A percentile compares a stretch with the other conserved stretches of the same genome.
phyloP scores from a whole-genome alignment of 1,140 invertebrate genomes.

The Potamilus streckersoni region DNA sequence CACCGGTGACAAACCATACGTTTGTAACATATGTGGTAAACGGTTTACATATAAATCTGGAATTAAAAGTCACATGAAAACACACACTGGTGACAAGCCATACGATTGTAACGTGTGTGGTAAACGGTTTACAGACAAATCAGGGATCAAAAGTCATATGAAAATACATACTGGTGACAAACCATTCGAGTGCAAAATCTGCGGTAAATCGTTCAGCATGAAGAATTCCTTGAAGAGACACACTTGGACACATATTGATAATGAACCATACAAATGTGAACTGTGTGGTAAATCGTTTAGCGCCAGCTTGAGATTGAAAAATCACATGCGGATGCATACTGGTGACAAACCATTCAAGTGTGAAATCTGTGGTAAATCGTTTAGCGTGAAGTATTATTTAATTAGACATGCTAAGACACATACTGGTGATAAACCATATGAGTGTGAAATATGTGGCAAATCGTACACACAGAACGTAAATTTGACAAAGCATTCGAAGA shows the following conservation, averaged over 20 bases:
- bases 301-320: slow-evolving; percentile 3
- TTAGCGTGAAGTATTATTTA: slow-evolving; percentile 7
- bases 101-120: slow-evolving; percentile 89
- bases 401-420: not conserved
- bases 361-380: slow-evolving; percentile 18
- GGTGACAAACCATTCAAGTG: slow-evolving; percentile 24
- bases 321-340: slow-evolving; percentile 24
- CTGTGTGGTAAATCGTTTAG: slow-evolving; percentile 15
- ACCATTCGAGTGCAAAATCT: slow-evolving; percentile 80
- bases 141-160: slow-evolving; percentile 10
- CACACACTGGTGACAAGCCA: slow-evolving; percentile 88
- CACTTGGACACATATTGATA: slow-evolving; percentile 6
- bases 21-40: too few relatives aligned
- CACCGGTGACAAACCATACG: too few relatives aligned
- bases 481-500: slow-evolving; percentile 5
- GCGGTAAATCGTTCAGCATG: slow-evolving; percentile 88
- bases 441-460: slow-evolving; percentile 9
- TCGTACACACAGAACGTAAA: not conserved
- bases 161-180: slow-evolving; percentile 16
- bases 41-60: too few relatives aligned
- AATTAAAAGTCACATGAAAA: slow-evolving; percentile 11
- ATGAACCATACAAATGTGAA: slow-evolving; percentile 10
- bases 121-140: slow-evolving; percentile 86
- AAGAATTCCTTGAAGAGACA: slow-evolving; percentile 88
- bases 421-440: slow-evolving; percentile 4